phyloP scores from a whole-genome alignment of 2,888 invertebrate species.

The Coelinius sp. region DNA sequence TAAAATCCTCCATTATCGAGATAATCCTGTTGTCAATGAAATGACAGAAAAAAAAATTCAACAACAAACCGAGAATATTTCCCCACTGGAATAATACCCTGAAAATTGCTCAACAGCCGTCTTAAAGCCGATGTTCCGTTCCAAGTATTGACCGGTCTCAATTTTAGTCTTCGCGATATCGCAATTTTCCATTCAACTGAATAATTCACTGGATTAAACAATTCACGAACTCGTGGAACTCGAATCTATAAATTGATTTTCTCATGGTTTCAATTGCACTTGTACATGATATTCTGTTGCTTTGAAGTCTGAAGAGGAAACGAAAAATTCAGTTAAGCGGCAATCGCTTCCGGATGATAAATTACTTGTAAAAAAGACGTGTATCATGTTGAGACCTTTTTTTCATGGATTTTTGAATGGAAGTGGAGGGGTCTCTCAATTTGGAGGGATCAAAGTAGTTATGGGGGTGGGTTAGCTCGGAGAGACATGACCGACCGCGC shows the following conservation, averaged over 20 bases:
- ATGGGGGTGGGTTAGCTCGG: background rate
- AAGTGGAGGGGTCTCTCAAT: slow-evolving; percentile 52
- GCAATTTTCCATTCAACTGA: background rate
- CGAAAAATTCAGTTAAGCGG: background rate
- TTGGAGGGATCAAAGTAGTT: slow-evolving; percentile 51
- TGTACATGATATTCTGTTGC: background rate
- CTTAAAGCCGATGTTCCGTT: slow-evolving; percentile 65
- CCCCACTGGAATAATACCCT: background rate
- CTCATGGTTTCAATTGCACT: background rate
- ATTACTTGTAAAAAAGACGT: background rate
- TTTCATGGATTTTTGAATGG: slow-evolving; percentile 12
- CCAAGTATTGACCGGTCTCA: slow-evolving; percentile 67
- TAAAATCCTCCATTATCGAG: no score
- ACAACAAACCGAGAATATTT: background rate
- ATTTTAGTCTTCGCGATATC: slow-evolving; percentile 10
- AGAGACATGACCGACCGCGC: slow-evolving; percentile 53
- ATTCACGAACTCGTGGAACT: background rate
- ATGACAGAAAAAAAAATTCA: background rate
- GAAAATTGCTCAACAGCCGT: slow-evolving; percentile 43
- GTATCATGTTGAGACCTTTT: slow-evolving; percentile 54
- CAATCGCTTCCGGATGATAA: slow-evolving; percentile 6
- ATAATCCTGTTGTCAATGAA: background rate
- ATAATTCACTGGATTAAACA: background rate
- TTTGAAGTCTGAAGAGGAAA: background rate
- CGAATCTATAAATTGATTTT: background rate